phyloP scores from a whole-genome alignment of 2,888 invertebrate genomes.

The Hirudinaria manillensis region DNA sequence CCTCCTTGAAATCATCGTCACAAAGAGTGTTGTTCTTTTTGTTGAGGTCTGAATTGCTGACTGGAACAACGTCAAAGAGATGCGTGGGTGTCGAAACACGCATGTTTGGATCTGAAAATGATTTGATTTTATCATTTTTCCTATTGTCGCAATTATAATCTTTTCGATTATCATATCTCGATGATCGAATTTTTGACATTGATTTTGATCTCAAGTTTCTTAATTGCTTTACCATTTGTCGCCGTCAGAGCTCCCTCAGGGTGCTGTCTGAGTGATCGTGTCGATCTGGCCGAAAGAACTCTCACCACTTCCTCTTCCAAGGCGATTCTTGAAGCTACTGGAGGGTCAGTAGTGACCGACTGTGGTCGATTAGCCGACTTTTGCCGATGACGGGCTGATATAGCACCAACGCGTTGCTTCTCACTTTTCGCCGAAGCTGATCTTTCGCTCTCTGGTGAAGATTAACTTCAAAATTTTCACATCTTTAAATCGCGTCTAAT shows the following conservation, averaged over 20 bases:
- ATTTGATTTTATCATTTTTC: neutral
- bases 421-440: conserved; percentile 6
- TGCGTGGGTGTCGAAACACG: conserved; percentile 11
- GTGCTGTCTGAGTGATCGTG: neutral
- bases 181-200: too few species aligned
- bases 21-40: neutral
- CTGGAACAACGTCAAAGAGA: conserved; percentile 13
- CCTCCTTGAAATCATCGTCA: conserved; percentile 21
- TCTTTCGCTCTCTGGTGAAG: conserved; percentile 1
- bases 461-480: conserved; percentile 2
- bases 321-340: neutral
- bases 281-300: conserved; percentile 9
- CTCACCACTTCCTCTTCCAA: conserved; percentile 17
- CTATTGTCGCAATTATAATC: too few species aligned
- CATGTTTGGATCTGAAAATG: conserved; percentile 5
- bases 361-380: neutral
- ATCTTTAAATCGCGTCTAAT: neutral
- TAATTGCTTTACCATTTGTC: neutral
- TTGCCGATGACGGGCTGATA: conserved; percentile 12
- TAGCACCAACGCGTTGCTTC: conserved; percentile 10
- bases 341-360: neutral
- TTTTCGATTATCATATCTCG: too few species aligned
- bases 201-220: too few species aligned
- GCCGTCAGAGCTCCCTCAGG: neutral
- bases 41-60: neutral